phyloP scores from a whole-genome alignment of 92 coral and sea anemone genomes.

The Nematostella vectensis region DNA sequence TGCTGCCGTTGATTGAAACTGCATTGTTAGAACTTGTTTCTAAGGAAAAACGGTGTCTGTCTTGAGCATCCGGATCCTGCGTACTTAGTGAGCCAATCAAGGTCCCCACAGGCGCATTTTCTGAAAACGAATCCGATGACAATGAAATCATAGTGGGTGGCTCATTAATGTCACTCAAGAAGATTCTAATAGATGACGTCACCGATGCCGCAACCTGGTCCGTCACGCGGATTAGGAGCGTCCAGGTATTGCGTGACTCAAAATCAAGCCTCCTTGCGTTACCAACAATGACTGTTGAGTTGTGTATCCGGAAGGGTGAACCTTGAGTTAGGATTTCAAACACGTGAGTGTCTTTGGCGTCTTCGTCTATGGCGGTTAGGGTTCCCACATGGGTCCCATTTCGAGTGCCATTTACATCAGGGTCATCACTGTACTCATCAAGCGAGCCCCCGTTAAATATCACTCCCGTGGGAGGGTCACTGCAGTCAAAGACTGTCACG shows the following conservation, averaged over 20 bases:
- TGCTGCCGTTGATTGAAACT: constrained; percentile 23
- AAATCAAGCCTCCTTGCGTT: constrained; percentile 35
- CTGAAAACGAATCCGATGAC: constrained; percentile 44
- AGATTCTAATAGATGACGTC: constrained; percentile 34
- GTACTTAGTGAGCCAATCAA: constrained; percentile 47
- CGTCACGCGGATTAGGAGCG: constrained; percentile 31
- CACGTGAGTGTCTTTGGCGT: constrained; percentile 28
- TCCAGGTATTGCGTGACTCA: constrained; percentile 38
- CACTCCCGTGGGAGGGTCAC: constrained; percentile 43
- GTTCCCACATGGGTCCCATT: constrained; percentile 54
- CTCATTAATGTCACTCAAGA: constrained; percentile 47
- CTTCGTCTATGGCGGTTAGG: constrained; percentile 52
- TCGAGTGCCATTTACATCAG: constrained; percentile 12
- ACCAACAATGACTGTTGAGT: constrained; percentile 29
- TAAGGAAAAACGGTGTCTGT: constrained; percentile 48
- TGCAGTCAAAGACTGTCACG: constrained; percentile 43
- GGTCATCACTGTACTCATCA: constrained; percentile 18
- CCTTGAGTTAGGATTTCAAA: constrained; percentile 23
- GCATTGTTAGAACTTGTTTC: constrained; percentile 24
- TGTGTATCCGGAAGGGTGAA: constrained; percentile 24
- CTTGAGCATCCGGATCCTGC: constrained; percentile 48
- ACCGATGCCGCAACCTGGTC: constrained; percentile 39
- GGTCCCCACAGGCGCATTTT: constrained; percentile 49
- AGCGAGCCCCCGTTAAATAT: constrained; percentile 28
- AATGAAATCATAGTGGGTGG: constrained; percentile 36